Evolutionary conservation across 2,888 invertebrate species (phyloP).

Genomic region (Xylophagus ater): DNA sequence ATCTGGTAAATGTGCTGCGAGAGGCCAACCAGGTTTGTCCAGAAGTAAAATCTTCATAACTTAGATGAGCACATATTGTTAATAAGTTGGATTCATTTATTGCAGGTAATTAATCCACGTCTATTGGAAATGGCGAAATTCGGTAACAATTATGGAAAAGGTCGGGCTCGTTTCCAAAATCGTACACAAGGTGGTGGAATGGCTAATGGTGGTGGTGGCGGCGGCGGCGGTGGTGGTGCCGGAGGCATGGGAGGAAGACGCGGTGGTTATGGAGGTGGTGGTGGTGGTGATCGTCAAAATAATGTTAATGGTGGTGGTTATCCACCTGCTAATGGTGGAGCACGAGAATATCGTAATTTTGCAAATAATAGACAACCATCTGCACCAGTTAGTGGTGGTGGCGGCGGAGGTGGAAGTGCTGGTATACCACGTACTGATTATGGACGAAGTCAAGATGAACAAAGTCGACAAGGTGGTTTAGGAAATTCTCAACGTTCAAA

Average conservation of each 20-base stretch:
- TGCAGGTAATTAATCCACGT: slow-evolving; percentile 71
- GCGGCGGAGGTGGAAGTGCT: slow-evolving; percentile 3
- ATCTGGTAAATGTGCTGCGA: slow-evolving; percentile 80
- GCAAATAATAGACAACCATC: slow-evolving; percentile 9
- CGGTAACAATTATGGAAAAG: slow-evolving; percentile 26
- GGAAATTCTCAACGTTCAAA: slow-evolving; percentile 20
- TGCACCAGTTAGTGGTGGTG: neutral
- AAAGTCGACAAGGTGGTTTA: neutral
- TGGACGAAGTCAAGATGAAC: slow-evolving; percentile 5
- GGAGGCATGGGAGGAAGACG: slow-evolving; percentile 19
- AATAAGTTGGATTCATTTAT: neutral
- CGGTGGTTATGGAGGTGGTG: slow-evolving; percentile 23
- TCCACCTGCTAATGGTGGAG: neutral
- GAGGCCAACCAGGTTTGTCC: slow-evolving; percentile 78
- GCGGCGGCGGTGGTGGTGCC: slow-evolving; percentile 15
- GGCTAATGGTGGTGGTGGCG: slow-evolving; percentile 17
- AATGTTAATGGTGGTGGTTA: slow-evolving; percentile 4
- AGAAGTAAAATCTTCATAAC: slow-evolving; percentile 7
- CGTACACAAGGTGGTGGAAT: slow-evolving; percentile 17
- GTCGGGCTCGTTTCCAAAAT: slow-evolving; percentile 20
- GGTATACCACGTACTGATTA: slow-evolving; percentile 4
- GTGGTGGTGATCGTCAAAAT: slow-evolving; percentile 7
- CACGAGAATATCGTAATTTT: slow-evolving; percentile 9
- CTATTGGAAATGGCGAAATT: slow-evolving; percentile 58
- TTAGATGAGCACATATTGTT: neutral